Percentiles rank a stretch among this genome's conserved stretches.
phyloP scores from a whole-genome alignment of 2,888 invertebrate genomes.

The Arctia plantaginis region DNA sequence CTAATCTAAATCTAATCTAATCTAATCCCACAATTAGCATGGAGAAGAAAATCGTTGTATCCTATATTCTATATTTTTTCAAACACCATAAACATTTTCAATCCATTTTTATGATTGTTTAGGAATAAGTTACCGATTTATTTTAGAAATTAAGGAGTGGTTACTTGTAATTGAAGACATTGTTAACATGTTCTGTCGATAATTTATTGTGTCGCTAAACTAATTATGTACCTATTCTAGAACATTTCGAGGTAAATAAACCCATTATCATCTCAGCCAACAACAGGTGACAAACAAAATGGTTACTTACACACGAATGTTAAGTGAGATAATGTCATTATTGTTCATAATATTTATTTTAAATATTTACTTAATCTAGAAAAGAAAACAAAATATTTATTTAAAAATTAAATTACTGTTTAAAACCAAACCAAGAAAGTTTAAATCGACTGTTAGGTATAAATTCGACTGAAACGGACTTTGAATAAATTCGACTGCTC shows the following conservation, averaged over 20 bases:
- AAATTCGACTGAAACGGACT: not conserved
- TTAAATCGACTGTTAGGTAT: not conserved
- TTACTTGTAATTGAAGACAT: not conserved
- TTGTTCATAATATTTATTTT: conserved; percentile 9
- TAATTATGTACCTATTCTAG: conserved; percentile 14
- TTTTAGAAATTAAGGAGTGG: not conserved
- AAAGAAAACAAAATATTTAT: not conserved
- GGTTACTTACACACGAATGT: not conserved
- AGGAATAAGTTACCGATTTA: not conserved
- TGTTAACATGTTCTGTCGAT: not conserved
- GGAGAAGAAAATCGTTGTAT: too few species aligned
- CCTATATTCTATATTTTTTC: not conserved
- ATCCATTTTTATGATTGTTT: not conserved
- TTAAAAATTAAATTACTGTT: not conserved
- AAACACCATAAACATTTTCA: not conserved
- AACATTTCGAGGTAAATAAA: conserved; percentile 29
- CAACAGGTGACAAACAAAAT: conserved; percentile 9
- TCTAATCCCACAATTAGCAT: too few species aligned
- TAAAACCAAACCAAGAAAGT: not conserved
- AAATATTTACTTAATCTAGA: not conserved
- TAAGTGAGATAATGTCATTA: conserved; percentile 1
- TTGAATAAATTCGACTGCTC: not conserved
- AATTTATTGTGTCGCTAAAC: conserved; percentile 2
- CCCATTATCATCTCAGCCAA: conserved; percentile 24
- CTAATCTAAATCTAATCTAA: too few species aligned